Evolutionary conservation across 1,140 invertebrate species (phyloP), one percentile per base, ranked within the genome.

Genomic region (Cydia splendana): DNA sequence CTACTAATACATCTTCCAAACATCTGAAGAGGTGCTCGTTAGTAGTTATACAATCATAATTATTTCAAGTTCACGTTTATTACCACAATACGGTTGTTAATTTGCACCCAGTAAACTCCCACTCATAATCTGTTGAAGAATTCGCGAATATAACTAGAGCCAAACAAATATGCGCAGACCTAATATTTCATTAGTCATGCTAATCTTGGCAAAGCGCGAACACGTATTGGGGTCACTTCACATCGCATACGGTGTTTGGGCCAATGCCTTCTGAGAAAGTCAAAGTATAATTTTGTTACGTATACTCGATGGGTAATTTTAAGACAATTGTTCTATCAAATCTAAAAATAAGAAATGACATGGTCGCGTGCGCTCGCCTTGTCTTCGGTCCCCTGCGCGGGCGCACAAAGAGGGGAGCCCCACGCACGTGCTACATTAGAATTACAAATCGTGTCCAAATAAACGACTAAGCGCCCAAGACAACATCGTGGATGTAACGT

Each of bases 351-450:
- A 79, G 65, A 71, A 75, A 65, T 83, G 69, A 71, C n/a, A 45
- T 76, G 75, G 85, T 88, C 87, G 87, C 85, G 85, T 88, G 84
- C 83, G 57, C 74, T 77, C 67, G 83, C 74, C 79, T 84, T 78
- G 83, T 65, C 48, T 75, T 84, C 80, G 15, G 48, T 53, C 81
- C 80, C 76, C 74, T 85, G 86, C 89, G 84, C 83, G 73, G 79
- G 88, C 87, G 88, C 88, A 86, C 81, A 79, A 77, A 80, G 83
- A 85, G 85, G 84, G 83, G 83, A 81, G 80, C 74, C 73, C 78
- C 81, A 75, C 82, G 86, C 89, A 88, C 90, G 90, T 89, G 88
- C 87, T 84, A 81, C 77, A 86, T 88, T 85, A 86, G 77, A 75
- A 62, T 84, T 88, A 85, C 82, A 84, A 81, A 87, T 82, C 78